Conservation (phyloP, 2,113 vertebrate genomes). For the Arothron firmamentum region DNA sequence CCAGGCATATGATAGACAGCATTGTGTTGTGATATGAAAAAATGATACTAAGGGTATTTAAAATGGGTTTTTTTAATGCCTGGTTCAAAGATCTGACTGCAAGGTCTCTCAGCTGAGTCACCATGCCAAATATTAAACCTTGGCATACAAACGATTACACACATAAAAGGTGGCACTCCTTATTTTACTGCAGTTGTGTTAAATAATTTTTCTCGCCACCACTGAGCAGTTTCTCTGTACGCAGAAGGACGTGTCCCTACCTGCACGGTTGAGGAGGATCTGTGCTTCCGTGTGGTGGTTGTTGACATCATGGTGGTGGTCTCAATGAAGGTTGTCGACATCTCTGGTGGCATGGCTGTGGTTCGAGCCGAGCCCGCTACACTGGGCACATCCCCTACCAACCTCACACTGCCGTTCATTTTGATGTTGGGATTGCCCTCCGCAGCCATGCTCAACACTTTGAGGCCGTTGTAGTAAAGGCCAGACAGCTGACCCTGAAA, state of each 20-base stretch:
- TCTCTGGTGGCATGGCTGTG: conserved; percentile 88
- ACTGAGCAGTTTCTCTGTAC: too few relatives aligned
- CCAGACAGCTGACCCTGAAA: conserved; percentile 98
- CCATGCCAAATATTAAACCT: too few relatives aligned
- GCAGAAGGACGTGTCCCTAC: conserved; percentile 53
- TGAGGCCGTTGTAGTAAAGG: conserved; percentile 97
- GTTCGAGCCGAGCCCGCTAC: conserved; percentile 85
- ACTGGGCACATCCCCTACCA: conserved; percentile 90
- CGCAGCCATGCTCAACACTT: conserved; percentile 95
- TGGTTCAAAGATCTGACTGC: too few relatives aligned
- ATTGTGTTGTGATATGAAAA: background rate
- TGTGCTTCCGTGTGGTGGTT: conserved; percentile 93
- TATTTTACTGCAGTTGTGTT: too few relatives aligned
- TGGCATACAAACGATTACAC: too few relatives aligned
- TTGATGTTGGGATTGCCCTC: conserved; percentile 92
- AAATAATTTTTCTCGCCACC: too few relatives aligned
- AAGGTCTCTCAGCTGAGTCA: too few relatives aligned
- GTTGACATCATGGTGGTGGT: conserved; percentile 98
- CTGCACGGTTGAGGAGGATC: conserved; percentile 90
- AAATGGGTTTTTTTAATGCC: too few relatives aligned
- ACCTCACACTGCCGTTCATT: conserved; percentile 93
- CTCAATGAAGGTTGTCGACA: conserved; percentile 95
- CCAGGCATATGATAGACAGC: background rate
- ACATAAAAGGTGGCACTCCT: too few relatives aligned
- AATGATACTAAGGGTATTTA: too few relatives aligned